Base-by-base conservation (phyloP, 1,140 invertebrate genomes). In the Rhopalosiphum maidis region DNA sequence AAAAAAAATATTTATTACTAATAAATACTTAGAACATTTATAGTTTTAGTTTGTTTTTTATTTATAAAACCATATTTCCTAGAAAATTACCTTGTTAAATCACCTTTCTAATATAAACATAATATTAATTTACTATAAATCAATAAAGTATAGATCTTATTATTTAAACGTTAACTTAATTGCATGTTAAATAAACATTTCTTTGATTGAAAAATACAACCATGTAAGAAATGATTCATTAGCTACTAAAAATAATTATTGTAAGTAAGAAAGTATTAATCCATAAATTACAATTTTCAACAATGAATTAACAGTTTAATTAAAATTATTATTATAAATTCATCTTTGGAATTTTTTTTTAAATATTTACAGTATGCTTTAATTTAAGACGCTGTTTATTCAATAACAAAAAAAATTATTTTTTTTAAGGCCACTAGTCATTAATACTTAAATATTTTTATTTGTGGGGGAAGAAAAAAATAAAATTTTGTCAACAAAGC, bases 401-500 rank as follows among this genome's bases (percentile, higher is more conserved):
- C 30, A 48, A 88, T 51, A 35, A n/a, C 21, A 9, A 35, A 88
- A 88, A 51, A n/a, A 35, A 7, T 15, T 21, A 22, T 88, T 21
- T 91, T 41, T 77, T 77, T n/a, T 43, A 82, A 68, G 54, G 90
- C 43, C 21, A 91, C 30, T 51, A 91, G 15, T 43, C 60, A 77
- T 91, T n/a, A 35, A 54, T 92, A 35, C 30, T 83, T 51, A 37
- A 55, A 51, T 51, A 82, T 51, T 51, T 92, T 48, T 46, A 48
- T 92, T 51, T 92, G 46, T 37, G 91, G 46, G 91, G 46, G 87
- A 77, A 91, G 30, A n/a, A 51, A 92, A 85, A 85, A 48, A 92
- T 35, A 37, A 22, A 83, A 54, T 92, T 85, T 92, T 92, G 91
- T 85, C 91, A 92, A 92, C 91, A 92, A 92, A 92, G 46, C 48